Percentiles rank a stretch among this genome's conserved stretches.
These are phyloP conservation scores for Drosophila novamexicana DNA, from an alignment of 1,140 invertebrate species.

Conservation along the genomic window DNA sequence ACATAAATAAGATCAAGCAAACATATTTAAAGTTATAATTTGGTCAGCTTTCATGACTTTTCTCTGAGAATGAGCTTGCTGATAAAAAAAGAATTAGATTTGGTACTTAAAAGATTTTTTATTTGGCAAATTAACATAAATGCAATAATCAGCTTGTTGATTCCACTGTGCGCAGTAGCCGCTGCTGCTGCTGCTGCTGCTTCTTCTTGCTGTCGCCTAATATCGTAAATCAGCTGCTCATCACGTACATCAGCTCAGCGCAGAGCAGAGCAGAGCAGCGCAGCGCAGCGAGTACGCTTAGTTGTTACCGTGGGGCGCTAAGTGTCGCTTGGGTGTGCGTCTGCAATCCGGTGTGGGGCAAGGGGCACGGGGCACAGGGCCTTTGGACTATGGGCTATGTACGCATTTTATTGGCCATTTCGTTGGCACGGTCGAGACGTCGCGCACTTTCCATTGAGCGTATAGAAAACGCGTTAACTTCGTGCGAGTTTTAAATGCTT, in stretches of 20 bases:
- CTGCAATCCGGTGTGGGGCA: slow-evolving; percentile 4
- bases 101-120: too few relatives aligned
- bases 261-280: not conserved
- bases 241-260: slow-evolving; percentile 53
- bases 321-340: slow-evolving; percentile 31
- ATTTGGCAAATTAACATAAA: too few relatives aligned
- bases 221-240: slow-evolving; percentile 77
- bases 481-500: slow-evolving; percentile 56
- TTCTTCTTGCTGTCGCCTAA: slow-evolving; percentile 30
- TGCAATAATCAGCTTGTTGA: not conserved
- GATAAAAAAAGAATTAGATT: too few relatives aligned
- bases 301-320: slow-evolving; percentile 36
- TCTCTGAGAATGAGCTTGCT: too few relatives aligned
- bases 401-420: slow-evolving; percentile 72
- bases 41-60: too few relatives aligned
- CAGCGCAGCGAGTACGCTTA: slow-evolving; percentile 17
- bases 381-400: slow-evolving; percentile 17
- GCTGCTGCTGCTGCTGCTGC: too few relatives aligned
- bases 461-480: slow-evolving; percentile 58
- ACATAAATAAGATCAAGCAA: too few relatives aligned
- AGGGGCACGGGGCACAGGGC: not conserved
- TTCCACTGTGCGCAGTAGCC: slow-evolving; percentile 28
- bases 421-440: slow-evolving; percentile 47
- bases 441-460: slow-evolving; percentile 69
- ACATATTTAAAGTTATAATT: too few relatives aligned